Conservation (phyloP, 1,140 invertebrate species). For the Manduca sexta region DNA sequence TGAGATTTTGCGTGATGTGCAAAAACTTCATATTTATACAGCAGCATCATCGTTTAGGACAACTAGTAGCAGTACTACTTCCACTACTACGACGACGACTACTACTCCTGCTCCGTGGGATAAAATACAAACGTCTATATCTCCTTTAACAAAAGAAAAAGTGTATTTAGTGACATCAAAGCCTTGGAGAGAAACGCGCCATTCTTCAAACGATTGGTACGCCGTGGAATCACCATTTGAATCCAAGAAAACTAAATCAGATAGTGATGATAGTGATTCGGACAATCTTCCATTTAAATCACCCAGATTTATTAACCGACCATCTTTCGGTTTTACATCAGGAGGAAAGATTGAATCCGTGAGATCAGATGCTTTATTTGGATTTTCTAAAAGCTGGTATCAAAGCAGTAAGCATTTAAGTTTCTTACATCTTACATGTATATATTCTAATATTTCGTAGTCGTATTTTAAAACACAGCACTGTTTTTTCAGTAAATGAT, state of each 20-base stretch:
- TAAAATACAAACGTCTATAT: constrained; percentile 78
- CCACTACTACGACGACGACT: constrained; percentile 42
- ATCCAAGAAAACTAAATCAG: constrained; percentile 40
- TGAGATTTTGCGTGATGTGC: constrained; percentile 27
- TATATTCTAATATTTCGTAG: constrained; percentile 2
- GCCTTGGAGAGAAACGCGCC: constrained; percentile 58
- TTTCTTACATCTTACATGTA: background rate
- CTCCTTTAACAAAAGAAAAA: constrained; percentile 82
- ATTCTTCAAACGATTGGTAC: constrained; percentile 38
- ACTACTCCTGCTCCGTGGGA: constrained; percentile 76
- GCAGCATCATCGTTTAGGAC: constrained; percentile 53
- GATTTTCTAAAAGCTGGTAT: constrained; percentile 67
- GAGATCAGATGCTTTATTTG: constrained; percentile 56
- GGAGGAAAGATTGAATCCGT: constrained; percentile 41
- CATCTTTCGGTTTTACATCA: constrained; percentile 65
- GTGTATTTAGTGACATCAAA: constrained; percentile 85
- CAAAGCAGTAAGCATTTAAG: constrained; percentile 71
- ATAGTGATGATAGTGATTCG: constrained; percentile 28
- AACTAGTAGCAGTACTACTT: constrained; percentile 13
- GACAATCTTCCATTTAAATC: constrained; percentile 70
- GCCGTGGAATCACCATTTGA: constrained; percentile 31
- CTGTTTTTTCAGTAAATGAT: constrained; percentile 73
- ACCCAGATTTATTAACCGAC: constrained; percentile 75
- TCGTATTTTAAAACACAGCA: constrained; percentile 3
- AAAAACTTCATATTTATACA: constrained; percentile 56